Evolutionary conservation across 2,113 vertebrate genomes (phyloP).

Genomic region (Cephalopholis sonnerati): DNA sequence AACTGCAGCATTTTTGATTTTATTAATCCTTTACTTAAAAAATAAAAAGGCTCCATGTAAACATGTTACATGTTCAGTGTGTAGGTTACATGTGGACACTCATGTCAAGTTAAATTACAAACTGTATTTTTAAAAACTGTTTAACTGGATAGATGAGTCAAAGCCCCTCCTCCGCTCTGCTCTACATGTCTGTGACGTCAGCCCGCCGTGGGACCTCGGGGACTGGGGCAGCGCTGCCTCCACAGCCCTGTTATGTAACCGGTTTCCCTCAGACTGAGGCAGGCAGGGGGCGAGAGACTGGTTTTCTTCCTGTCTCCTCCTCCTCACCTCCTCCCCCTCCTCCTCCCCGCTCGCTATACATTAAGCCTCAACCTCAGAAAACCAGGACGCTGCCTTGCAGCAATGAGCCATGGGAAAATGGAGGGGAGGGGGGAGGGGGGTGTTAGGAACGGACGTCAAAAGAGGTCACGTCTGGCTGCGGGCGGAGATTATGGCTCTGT

Average conservation of each 20-base stretch:
- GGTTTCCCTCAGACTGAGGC: constrained; percentile 46
- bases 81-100: too few species aligned
- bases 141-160: not conserved
- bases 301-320: constrained; percentile 37
- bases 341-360: constrained; percentile 31
- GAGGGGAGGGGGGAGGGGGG: constrained; percentile 5
- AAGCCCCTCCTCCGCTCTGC: constrained; percentile 2
- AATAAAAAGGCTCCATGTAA: too few species aligned
- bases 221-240: constrained; percentile 43
- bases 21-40: too few species aligned
- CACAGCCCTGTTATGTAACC: constrained; percentile 68
- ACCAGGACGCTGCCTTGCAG: constrained; percentile 57
- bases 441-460: constrained; percentile 58
- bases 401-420: constrained; percentile 24
- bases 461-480: constrained; percentile 70
- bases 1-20: too few species aligned
- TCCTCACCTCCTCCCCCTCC: not conserved
- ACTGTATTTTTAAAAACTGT: too few species aligned
- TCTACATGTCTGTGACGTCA: constrained; percentile 47
- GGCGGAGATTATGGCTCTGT: constrained; percentile 61
- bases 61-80: too few species aligned
- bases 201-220: constrained; percentile 35
- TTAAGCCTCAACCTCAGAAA: constrained; percentile 60
- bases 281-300: constrained; percentile 2
- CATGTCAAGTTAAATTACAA: too few species aligned